Percentiles rank a stretch among this genome's conserved stretches.
These are phyloP conservation scores for Torymus auratus DNA, from an alignment of 2,888 invertebrate species.

Conservation along the genomic window DNA sequence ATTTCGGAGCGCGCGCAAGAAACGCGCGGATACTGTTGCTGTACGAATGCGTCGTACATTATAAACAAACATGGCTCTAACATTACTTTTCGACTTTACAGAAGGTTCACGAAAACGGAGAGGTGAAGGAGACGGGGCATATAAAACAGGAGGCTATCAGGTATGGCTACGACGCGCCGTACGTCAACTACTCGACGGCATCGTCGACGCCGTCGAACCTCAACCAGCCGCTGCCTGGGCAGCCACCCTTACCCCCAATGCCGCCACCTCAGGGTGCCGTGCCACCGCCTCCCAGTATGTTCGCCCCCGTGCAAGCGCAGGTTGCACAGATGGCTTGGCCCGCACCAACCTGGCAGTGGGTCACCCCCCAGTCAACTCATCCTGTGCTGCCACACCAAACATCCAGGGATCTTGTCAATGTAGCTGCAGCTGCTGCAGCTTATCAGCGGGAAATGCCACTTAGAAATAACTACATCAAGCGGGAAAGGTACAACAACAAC, in stretches of 20 bases:
- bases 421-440: slow-evolving; percentile 59
- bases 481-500: slow-evolving; percentile 71
- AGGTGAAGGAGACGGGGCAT: slow-evolving; percentile 63
- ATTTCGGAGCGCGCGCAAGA: too few species aligned
- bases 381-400: slow-evolving; percentile 63
- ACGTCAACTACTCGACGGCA: slow-evolving; percentile 67
- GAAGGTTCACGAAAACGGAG: slow-evolving; percentile 66
- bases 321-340: slow-evolving; percentile 71
- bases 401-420: slow-evolving; percentile 63
- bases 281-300: slow-evolving; percentile 69
- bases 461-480: slow-evolving; percentile 68
- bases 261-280: slow-evolving; percentile 73
- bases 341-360: slow-evolving; percentile 73
- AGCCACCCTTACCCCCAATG: slow-evolving; percentile 75
- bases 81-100: not conserved
- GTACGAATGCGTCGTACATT: too few species aligned
- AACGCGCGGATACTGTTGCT: too few species aligned
- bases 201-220: slow-evolving; percentile 65
- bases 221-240: slow-evolving; percentile 72
- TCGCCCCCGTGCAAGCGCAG: slow-evolving; percentile 71
- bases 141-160: slow-evolving; percentile 67
- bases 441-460: slow-evolving; percentile 70
- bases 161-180: slow-evolving; percentile 69
- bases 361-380: slow-evolving; percentile 70
- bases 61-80: not conserved